Evolutionary conservation across 2,888 invertebrate species (phyloP), one percentile per base, ranked within the genome.

Genomic region (Scelioninae gen. 1): DNA sequence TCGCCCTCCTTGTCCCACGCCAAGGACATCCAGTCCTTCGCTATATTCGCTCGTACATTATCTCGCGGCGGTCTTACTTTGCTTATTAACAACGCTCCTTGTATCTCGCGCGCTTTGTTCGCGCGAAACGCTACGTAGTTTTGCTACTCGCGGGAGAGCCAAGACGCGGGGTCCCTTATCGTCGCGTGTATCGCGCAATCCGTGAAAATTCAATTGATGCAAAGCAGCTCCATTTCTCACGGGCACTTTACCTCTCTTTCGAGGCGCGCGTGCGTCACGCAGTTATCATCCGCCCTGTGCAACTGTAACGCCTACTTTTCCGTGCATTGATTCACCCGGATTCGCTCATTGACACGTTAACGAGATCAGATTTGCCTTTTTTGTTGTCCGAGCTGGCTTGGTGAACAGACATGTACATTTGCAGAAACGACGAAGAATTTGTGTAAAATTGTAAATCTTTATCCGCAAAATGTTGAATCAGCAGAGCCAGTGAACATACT

Each of bases 91-190:
- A 63, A 77, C 77, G 66, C 72, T 62, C 43, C 71, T 56, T 65
- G 76, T 66, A 76, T 71, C 66, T 81, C 63, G 71, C 77, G 74
- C 69, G 72, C 82, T 83, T 83, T 78, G 82, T 83, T 75, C 78
- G 69, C 82, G 72, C 77, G 34, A 71, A 72, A 60, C 58, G 32
- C 68, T 49, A 51, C 78, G 58, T 23, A 56, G 49, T 65, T 65
- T 75, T 65, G 75, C 75, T 45, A 68, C 66, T 66, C 13, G 65
- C 66, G 40, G 43, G 47, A 55, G 65, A 65, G 55, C 10, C 55
- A 49, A 56, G 38, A 23, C 69, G 47, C 58, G 31, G 56, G 49
- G 32, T 23, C 72, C 65, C 75, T 81, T 81, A 81, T 81, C 80
- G 47, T 29, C 58, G 47, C 78, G 65, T 72, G 71, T 71, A 79